Conservation (phyloP, 1,140 invertebrate species). For the Heliconius melpomene region DNA sequence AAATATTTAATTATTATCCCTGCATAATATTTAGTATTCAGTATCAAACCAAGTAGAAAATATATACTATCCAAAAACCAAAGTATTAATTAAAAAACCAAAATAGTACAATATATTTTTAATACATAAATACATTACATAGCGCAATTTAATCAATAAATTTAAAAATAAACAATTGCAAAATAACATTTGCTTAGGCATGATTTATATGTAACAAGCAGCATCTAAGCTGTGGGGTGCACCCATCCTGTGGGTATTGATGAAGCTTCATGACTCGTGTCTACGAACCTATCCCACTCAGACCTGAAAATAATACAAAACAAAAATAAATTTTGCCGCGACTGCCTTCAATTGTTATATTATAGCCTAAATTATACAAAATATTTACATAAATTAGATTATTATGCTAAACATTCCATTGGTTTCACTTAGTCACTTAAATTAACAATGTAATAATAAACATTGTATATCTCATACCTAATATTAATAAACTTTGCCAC, state of each 20-base stretch:
- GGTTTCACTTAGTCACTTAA: too few species aligned
- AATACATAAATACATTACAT: conserved; percentile 26
- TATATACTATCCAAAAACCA: background rate
- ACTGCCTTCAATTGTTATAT: too few species aligned
- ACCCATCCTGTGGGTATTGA: conserved; percentile 82
- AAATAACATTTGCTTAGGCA: conserved; percentile 19
- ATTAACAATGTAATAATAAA: conserved; percentile 15
- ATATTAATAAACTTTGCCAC: conserved; percentile 65
- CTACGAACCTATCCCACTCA: conserved; percentile 81
- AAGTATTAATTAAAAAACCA: background rate
- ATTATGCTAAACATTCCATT: too few species aligned
- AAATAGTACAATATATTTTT: conserved; percentile 18
- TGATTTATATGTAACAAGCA: background rate
- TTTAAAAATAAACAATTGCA: conserved; percentile 20
- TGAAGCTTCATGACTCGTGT: conserved; percentile 30
- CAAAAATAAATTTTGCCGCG: background rate
- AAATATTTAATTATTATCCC: too few species aligned
- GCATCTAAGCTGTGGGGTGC: conserved; percentile 9
- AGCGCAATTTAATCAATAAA: background rate
- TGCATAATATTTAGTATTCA: too few species aligned
- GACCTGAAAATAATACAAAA: conserved; percentile 69
- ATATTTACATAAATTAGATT: too few species aligned
- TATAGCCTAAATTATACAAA: too few species aligned
- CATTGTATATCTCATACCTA: conserved; percentile 49
- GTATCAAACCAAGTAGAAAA: too few species aligned